Evolutionary conservation across 1,140 invertebrate genomes (phyloP).

Genomic region (Drepana arcuata): DNA sequence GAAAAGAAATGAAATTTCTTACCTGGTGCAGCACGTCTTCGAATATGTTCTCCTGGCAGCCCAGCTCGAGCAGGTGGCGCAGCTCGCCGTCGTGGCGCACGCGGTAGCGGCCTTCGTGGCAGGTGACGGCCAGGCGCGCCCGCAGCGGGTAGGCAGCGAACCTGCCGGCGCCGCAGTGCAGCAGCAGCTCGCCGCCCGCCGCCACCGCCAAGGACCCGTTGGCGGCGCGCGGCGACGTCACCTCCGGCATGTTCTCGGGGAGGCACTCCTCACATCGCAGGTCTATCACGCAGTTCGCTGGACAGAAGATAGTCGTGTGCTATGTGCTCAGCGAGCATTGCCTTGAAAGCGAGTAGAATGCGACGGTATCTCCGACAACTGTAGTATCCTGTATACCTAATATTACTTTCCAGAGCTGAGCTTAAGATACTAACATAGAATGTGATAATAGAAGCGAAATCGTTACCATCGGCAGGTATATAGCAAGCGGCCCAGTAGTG

Average conservation of each 20-base stretch:
- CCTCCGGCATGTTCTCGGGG: conserved; percentile 57
- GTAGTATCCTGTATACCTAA: no score
- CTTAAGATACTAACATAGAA: no score
- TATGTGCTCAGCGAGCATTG: no score
- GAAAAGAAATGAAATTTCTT: no score
- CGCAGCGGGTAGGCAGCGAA: conserved; percentile 42
- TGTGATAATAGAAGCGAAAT: no score
- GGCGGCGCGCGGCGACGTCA: conserved; percentile 43
- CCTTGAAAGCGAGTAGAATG: no score
- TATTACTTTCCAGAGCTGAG: no score
- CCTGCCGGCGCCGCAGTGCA: conserved; percentile 46
- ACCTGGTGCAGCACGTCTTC: conserved; percentile 57
- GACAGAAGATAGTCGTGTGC: no score
- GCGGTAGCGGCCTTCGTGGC: conserved; percentile 41
- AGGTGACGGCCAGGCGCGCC: conserved; percentile 25
- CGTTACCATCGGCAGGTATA: no score
- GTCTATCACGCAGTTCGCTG: conserved; percentile 50
- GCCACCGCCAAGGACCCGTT: conserved; percentile 19
- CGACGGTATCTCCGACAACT: no score
- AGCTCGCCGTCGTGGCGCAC: conserved; percentile 24
- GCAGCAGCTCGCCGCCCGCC: conserved; percentile 36
- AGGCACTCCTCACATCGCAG: conserved; percentile 52
- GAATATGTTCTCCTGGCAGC: conserved; percentile 56
- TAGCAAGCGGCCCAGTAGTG: no score
- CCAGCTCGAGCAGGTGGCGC: conserved; percentile 45